Evolutionary conservation across 2,797 vertebrate genomes (phyloP).

Genomic region (Rhinichthys osculus): DNA sequence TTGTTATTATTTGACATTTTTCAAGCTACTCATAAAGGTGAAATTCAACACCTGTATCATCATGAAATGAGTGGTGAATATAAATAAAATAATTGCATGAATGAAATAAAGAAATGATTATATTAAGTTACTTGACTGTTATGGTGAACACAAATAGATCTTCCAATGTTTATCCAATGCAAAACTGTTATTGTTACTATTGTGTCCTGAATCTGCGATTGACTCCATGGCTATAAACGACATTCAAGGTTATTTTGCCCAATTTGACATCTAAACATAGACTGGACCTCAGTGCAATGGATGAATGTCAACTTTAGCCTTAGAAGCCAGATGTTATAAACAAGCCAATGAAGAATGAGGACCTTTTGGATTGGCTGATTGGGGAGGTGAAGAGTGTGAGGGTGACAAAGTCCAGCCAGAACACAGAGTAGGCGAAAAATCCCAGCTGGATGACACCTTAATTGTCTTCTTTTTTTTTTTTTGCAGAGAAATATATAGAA

Average conservation of each 20-base stretch:
- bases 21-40: neutral
- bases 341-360: slow-evolving; percentile 43
- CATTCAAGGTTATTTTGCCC: slow-evolving; percentile 18
- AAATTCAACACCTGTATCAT: neutral
- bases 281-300: slow-evolving; percentile 19
- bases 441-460: slow-evolving; percentile 57
- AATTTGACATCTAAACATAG: slow-evolving; percentile 41
- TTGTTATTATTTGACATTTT: neutral
- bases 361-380: slow-evolving; percentile 51
- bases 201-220: neutral
- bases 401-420: slow-evolving; percentile 39
- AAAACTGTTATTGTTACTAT: slow-evolving; percentile 22
- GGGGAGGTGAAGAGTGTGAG: slow-evolving; percentile 51
- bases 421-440: slow-evolving; percentile 40
- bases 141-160: neutral
- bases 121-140: neutral
- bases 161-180: slow-evolving; percentile 6
- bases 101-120: neutral
- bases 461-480: slow-evolving; percentile 2
- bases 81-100: neutral
- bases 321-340: slow-evolving; percentile 58
- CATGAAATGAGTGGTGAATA: neutral
- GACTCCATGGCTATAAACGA: neutral
- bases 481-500: neutral
- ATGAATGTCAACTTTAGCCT: slow-evolving; percentile 39